Conservation (phyloP, 2,888 invertebrate species). For the Andrena trimmerana region DNA sequence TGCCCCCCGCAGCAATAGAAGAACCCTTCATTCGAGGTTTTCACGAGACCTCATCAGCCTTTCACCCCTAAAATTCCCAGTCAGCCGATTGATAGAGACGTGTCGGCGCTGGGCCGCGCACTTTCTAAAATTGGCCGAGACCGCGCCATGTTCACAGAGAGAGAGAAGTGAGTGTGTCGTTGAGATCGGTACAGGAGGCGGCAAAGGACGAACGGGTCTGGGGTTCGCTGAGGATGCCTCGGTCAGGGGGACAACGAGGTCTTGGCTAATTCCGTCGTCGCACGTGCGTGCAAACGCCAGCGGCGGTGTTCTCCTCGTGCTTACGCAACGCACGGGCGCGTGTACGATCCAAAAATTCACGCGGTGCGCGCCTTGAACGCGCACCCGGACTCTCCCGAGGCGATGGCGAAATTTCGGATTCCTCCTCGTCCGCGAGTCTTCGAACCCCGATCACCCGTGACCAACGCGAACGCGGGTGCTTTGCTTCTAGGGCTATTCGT, state of each 20-base stretch:
- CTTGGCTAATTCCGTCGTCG: constrained; percentile 80
- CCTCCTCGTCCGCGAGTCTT: not conserved
- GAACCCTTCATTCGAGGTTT: too few species aligned
- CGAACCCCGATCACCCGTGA: not conserved
- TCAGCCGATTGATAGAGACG: constrained; percentile 67
- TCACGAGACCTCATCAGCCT: not conserved
- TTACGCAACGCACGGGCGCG: constrained; percentile 71
- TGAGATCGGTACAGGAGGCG: constrained; percentile 2
- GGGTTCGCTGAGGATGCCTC: constrained; percentile 23
- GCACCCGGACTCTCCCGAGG: not conserved
- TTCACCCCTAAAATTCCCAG: constrained; percentile 62
- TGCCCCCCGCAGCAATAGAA: too few species aligned
- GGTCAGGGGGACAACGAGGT: constrained; percentile 49
- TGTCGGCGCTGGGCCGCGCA: constrained; percentile 36
- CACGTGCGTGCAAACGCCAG: constrained; percentile 76
- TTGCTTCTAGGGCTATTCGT: too few species aligned
- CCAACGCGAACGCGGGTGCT: not conserved
- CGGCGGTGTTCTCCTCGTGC: constrained; percentile 64
- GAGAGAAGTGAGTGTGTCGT: not conserved
- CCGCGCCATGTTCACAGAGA: constrained; percentile 56
- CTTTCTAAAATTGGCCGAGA: constrained; percentile 69
- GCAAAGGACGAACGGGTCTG: constrained; percentile 30
- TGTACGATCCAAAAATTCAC: constrained; percentile 63
- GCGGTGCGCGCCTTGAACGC: constrained; percentile 45
- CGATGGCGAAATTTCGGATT: constrained; percentile 34